Evolutionary conservation across 2,797 vertebrate genomes (phyloP).

Genomic region (Pseudomugil tenellus): DNA sequence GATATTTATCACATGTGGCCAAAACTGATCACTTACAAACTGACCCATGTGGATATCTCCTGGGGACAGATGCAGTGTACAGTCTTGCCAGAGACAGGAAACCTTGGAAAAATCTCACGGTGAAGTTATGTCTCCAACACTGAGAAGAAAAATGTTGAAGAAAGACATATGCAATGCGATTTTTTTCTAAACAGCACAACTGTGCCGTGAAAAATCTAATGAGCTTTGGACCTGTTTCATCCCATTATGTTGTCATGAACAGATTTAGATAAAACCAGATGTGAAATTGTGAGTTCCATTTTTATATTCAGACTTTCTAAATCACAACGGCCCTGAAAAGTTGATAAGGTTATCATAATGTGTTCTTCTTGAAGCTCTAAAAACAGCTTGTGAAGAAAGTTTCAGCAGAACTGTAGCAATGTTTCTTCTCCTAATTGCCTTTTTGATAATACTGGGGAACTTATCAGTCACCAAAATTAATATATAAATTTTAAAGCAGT

Average conservation of each 20-base stretch:
- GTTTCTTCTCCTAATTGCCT: not conserved
- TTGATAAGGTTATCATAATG: slow-evolving; percentile 12
- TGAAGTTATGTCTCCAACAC: slow-evolving; percentile 35
- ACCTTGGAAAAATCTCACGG: slow-evolving; percentile 24
- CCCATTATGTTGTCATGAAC: slow-evolving; percentile 16
- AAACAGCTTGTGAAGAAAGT: not conserved
- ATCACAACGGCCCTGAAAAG: slow-evolving; percentile 6
- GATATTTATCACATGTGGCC: slow-evolving; percentile 25
- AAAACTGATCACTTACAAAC: slow-evolving; percentile 18
- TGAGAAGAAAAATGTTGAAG: slow-evolving; percentile 16
- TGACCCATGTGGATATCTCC: slow-evolving; percentile 23
- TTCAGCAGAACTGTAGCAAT: not conserved
- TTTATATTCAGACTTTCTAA: slow-evolving; percentile 16
- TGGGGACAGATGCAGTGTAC: slow-evolving; percentile 4
- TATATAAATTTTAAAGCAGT: not conserved
- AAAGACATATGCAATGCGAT: slow-evolving; percentile 17
- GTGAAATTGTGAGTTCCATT: slow-evolving; percentile 24
- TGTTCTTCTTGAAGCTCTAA: slow-evolving; percentile 6
- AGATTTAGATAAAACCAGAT: slow-evolving; percentile 28
- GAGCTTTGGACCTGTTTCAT: slow-evolving; percentile 18
- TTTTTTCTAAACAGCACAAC: slow-evolving; percentile 35
- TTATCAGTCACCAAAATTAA: not conserved
- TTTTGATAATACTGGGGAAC: not conserved
- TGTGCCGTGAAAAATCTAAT: slow-evolving; percentile 18
- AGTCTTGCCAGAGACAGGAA: slow-evolving; percentile 29